These are phyloP conservation scores for Drosophila bipectinata DNA, from an alignment of 1,140 invertebrate genomes.

Conservation along the genomic window DNA sequence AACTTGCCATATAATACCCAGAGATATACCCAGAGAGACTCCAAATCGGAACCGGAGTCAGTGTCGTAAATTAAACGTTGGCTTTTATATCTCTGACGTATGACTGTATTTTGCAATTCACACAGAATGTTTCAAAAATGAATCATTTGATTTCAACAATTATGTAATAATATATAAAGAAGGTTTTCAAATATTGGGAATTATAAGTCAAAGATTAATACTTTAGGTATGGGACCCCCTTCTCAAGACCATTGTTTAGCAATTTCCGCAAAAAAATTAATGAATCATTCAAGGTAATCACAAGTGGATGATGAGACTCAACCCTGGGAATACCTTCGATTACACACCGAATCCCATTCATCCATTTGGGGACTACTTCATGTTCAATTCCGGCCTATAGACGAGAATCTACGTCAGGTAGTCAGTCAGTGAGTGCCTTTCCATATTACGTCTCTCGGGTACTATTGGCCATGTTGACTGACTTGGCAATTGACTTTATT, in stretches of 20 bases:
- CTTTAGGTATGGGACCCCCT: background rate
- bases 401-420: background rate
- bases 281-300: background rate
- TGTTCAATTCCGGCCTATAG: background rate
- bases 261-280: background rate
- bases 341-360: background rate
- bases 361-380: background rate
- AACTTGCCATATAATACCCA: background rate
- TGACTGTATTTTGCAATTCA: background rate
- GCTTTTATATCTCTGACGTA: slow-evolving; percentile 1
- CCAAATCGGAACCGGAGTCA: slow-evolving; percentile 13
- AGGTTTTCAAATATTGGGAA: background rate
- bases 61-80: slow-evolving; percentile 10
- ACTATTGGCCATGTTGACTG: slow-evolving; percentile 20
- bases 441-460: background rate
- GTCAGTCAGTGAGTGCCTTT: background rate
- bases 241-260: background rate
- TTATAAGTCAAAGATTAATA: too few relatives aligned
- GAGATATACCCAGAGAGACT: background rate
- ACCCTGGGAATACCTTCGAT: background rate
- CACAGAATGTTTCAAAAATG: background rate
- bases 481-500: slow-evolving; percentile 34
- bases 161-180: background rate
- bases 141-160: background rate
- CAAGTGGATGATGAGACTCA: background rate